Evolutionary conservation across 2,888 invertebrate genomes (phyloP), one percentile per base, ranked within the genome.

Genomic region (Melieria omissa): DNA sequence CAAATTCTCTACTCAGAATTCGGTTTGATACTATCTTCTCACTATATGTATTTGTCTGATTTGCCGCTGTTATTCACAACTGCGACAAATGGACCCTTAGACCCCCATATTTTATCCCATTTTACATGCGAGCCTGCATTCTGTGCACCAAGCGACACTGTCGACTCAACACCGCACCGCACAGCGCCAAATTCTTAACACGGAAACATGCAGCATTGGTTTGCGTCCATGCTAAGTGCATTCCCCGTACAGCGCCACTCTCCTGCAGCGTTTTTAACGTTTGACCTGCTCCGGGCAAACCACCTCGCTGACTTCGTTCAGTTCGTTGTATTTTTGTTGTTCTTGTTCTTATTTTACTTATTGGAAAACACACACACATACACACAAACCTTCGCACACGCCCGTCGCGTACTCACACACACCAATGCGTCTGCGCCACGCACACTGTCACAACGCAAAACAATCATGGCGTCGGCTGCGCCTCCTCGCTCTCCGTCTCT

Each of bases 221-320:
- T 80, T 65, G 71, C 75, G 80, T 74, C 74, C 73, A n/a, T 16
- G 62, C 46, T 66, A 29, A 29, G 29, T 29, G 29, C 29, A 63
- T 12, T 14, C 16, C 66, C 14, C 12, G 44, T 55, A 5, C 57
- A 65, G 45, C 29, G 4, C n/a, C 52, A 52, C 12, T 52, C 45
- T 55, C 45, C 47, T 52, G 45, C 12, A 29, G n/a, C 45, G 4
- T 54, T n/a, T 6, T n/a, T 42, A 71, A 63, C 46, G 41, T 70
- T 63, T 71, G 52, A 72, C 66, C 57, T 80, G 73, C 68, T 73
- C 14, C 52, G 14, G 14, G 29, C 29, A 29, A 29, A 29, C 29
- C 29, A 29, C 29, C 29, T 29, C 29, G 29, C 29, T 29, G 29
- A 29, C 29, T 29, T 29, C 29, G 29, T 29, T 29, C 29, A 29